Conservation (phyloP, 2,888 invertebrate genomes). For the Camponotus fellah region DNA sequence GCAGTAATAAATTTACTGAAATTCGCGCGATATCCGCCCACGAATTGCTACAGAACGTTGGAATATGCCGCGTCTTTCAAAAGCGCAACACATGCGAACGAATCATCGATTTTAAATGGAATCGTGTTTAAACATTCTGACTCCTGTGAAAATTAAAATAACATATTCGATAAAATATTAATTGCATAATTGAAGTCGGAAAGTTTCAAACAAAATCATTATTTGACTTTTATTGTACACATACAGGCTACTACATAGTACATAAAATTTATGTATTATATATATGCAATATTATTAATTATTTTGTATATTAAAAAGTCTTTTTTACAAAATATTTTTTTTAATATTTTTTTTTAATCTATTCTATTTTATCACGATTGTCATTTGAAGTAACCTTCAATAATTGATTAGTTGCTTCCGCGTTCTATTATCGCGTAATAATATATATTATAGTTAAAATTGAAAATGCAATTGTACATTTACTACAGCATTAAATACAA, state of each 20-base stretch:
- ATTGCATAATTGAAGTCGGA: conserved; percentile 39
- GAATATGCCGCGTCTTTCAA: conserved; percentile 47
- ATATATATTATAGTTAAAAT: not conserved
- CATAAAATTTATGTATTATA: not conserved
- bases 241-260: not conserved
- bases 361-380: not conserved
- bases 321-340: not conserved
- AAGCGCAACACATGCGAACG: conserved; percentile 45
- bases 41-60: conserved; percentile 33
- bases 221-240: conserved; percentile 29
- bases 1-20: conserved; percentile 55
- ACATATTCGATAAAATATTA: conserved; percentile 50
- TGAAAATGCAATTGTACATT: not conserved
- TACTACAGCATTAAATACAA: not conserved
- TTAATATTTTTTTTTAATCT: not conserved
- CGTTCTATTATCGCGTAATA: not conserved
- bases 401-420: not conserved
- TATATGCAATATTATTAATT: not conserved
- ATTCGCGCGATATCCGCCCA: conserved; percentile 46
- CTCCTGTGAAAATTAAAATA: conserved; percentile 47
- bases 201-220: conserved; percentile 42
- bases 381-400: not conserved
- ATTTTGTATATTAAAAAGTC: not conserved
- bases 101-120: conserved; percentile 44
- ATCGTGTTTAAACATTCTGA: conserved; percentile 51